Conservation (phyloP, 2,888 invertebrate genomes). For the Callinectes sapidus region DNA sequence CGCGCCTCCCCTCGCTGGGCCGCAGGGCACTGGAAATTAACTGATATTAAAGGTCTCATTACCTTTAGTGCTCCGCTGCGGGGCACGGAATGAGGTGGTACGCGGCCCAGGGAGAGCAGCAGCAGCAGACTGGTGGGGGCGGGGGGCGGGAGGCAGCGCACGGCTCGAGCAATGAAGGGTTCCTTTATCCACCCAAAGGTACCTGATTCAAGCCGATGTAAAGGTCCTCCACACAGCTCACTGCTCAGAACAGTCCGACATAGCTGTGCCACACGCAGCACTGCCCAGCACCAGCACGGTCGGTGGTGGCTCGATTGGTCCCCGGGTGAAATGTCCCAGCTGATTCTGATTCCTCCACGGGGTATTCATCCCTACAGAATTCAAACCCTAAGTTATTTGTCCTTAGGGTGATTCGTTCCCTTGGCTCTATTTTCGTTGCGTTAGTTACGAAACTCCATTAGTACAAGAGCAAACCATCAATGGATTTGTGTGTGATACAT, state of each 20-base stretch:
- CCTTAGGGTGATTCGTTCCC: no score
- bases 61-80: constrained; percentile 2
- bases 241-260: background rate
- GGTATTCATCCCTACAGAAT: no score
- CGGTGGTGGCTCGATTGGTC: no score
- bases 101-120: background rate
- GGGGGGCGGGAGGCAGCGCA: background rate
- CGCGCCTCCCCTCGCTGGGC: constrained; percentile 26
- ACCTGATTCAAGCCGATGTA: background rate
- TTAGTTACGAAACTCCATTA: no score
- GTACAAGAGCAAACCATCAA: no score
- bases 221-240: background rate
- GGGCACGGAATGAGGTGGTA: constrained; percentile 22
- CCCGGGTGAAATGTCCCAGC: no score
- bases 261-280: background rate
- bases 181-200: background rate
- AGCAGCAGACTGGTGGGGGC: background rate
- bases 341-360: no score
- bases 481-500: no score
- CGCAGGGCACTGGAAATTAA: constrained; percentile 12
- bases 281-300: no score
- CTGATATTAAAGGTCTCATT: constrained; percentile 32
- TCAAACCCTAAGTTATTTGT: no score
- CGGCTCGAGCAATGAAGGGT: background rate
- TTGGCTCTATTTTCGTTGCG: no score